Conservation (phyloP, 2,888 invertebrate species). For the Mellilla xanthometata region DNA sequence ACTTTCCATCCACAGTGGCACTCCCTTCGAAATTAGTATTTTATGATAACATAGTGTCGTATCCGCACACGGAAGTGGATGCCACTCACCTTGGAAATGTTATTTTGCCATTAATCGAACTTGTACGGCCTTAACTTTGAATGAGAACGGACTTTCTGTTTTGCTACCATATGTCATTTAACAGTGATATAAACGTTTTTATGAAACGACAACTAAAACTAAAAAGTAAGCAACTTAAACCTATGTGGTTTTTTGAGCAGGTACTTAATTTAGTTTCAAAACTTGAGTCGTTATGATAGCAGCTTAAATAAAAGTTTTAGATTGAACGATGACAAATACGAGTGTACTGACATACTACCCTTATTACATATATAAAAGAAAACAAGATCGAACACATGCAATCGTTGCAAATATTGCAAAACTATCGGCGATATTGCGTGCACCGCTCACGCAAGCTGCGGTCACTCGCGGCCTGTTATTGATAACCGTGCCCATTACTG, state of each 20-base stretch:
- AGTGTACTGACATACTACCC: slow-evolving; percentile 35
- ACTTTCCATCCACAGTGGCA: slow-evolving; percentile 67
- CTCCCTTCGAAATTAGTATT: slow-evolving; percentile 47
- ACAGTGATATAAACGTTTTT: too few species aligned
- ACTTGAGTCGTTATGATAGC: too few species aligned
- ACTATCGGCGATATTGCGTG: slow-evolving; percentile 34
- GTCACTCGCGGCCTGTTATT: slow-evolving; percentile 31
- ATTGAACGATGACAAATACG: slow-evolving; percentile 26
- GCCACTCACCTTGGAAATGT: slow-evolving; percentile 41
- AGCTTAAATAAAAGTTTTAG: background rate
- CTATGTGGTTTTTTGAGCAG: too few species aligned
- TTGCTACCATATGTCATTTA: background rate
- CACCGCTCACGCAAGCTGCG: slow-evolving; percentile 27
- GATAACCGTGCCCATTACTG: too few species aligned
- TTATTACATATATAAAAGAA: slow-evolving; percentile 35
- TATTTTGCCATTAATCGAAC: slow-evolving; percentile 27
- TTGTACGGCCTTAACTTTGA: slow-evolving; percentile 10
- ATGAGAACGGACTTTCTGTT: slow-evolving; percentile 36
- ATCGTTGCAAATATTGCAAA: slow-evolving; percentile 34
- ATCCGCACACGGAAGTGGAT: slow-evolving; percentile 47
- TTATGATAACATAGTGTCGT: slow-evolving; percentile 51
- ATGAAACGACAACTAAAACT: too few species aligned
- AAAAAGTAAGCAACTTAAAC: too few species aligned
- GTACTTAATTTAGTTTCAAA: too few species aligned
- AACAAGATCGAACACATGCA: slow-evolving; percentile 36